Evolutionary conservation across 2,888 invertebrate species (phyloP).

Genomic region (Drosophila barbarae): DNA sequence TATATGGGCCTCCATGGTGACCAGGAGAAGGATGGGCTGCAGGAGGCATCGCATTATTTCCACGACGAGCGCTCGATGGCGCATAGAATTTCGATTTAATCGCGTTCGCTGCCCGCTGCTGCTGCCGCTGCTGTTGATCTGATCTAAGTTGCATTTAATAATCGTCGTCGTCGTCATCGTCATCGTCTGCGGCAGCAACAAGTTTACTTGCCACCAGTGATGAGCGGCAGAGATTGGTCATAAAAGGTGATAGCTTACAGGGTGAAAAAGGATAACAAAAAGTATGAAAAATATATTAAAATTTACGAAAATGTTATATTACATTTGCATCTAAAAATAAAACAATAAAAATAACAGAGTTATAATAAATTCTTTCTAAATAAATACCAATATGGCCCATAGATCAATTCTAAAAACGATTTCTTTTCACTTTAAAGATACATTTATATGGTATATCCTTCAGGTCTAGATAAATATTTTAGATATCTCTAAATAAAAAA

Average conservation of each 20-base stretch:
- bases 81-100: slow-evolving; percentile 73
- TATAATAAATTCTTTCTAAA: no score
- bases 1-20: background rate
- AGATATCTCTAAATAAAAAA: background rate
- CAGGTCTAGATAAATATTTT: no score
- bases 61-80: slow-evolving; percentile 44
- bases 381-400: no score
- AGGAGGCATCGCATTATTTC: slow-evolving; percentile 6
- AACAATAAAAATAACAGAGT: no score
- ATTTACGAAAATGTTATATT: no score
- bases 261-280: background rate
- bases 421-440: background rate
- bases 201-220: slow-evolving; percentile 46
- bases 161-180: slow-evolving; percentile 59
- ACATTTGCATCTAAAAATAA: no score
- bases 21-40: background rate
- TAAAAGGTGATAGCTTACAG: background rate
- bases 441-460: background rate
- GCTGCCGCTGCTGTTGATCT: slow-evolving; percentile 54
- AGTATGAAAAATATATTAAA: no score
- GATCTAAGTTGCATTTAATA: slow-evolving; percentile 74
- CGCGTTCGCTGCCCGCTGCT: slow-evolving; percentile 56
- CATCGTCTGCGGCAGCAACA: slow-evolving; percentile 49
- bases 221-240: background rate
- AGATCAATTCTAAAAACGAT: no score